Evolutionary conservation across 1,140 invertebrate genomes (phyloP).

Genomic region (Bombus picipes): DNA sequence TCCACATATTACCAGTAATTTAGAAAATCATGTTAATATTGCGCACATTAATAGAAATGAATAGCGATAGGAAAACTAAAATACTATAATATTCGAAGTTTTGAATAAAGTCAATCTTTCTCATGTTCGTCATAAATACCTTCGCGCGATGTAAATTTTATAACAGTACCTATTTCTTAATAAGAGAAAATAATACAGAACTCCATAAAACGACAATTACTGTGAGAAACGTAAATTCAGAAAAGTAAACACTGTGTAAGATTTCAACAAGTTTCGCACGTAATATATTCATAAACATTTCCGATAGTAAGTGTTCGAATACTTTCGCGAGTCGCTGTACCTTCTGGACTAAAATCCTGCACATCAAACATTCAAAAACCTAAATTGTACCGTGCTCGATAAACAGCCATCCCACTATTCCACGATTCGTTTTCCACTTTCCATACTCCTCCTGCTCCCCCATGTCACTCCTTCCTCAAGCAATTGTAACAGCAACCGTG

Average conservation of each 20-base stretch:
- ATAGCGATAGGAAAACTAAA: too few species aligned
- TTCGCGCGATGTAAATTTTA: too few species aligned
- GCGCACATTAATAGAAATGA: too few species aligned
- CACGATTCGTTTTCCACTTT: background rate
- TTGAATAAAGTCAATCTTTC: too few species aligned
- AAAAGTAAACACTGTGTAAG: background rate
- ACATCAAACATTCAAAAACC: background rate
- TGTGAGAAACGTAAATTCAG: background rate
- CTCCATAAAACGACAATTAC: too few species aligned
- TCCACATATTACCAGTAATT: background rate
- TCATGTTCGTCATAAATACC: too few species aligned
- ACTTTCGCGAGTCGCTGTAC: background rate
- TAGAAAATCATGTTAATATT: too few species aligned
- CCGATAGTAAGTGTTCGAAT: background rate
- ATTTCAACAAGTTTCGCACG: too few species aligned
- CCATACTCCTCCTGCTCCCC: too few species aligned
- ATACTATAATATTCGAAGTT: too few species aligned
- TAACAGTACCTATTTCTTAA: too few species aligned
- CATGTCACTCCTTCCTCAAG: background rate
- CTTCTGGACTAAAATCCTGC: background rate
- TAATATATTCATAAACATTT: background rate
- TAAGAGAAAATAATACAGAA: too few species aligned
- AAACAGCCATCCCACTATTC: background rate
- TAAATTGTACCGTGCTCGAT: background rate
- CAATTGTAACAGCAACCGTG: background rate